These are phyloP conservation scores for Sympetrum striolatum DNA, from an alignment of 2,888 invertebrate species.

Conservation along the genomic window DNA sequence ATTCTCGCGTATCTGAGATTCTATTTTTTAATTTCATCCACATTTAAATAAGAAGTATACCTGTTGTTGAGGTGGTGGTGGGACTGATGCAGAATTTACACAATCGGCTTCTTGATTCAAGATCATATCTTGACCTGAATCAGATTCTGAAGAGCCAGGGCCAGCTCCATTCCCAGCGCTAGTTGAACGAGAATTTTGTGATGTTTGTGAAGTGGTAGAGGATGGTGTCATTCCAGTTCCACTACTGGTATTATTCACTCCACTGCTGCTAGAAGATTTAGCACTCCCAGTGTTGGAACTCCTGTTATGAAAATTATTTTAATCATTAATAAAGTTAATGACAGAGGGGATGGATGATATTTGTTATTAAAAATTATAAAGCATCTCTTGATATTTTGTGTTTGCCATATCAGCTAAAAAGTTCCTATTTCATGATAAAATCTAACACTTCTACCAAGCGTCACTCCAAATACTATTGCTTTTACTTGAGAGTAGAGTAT, in stretches of 20 bases:
- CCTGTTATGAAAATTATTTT: neutral
- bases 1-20: neutral
- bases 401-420: no score
- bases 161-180: neutral
- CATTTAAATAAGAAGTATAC: neutral
- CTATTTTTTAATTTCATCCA: neutral
- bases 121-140: neutral
- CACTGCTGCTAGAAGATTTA: neutral
- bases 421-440: no score
- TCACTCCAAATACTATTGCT: no score
- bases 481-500: no score
- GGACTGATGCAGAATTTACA: neutral
- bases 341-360: no score
- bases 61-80: neutral
- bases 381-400: no score
- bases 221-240: neutral
- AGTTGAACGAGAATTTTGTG: neutral
- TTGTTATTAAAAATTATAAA: no score
- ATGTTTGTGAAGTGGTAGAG: neutral
- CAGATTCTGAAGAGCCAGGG: neutral
- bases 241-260: neutral
- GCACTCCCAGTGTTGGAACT: constrained; percentile 18
- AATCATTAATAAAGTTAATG: neutral
- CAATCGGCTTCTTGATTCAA: constrained; percentile 12
- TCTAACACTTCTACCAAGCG: no score